A percentile compares a stretch with the other conserved stretches of the same genome.
These are phyloP conservation scores for Chrysomela aeneicollis DNA, from an alignment of 2,888 invertebrate species.

Conservation along the genomic window DNA sequence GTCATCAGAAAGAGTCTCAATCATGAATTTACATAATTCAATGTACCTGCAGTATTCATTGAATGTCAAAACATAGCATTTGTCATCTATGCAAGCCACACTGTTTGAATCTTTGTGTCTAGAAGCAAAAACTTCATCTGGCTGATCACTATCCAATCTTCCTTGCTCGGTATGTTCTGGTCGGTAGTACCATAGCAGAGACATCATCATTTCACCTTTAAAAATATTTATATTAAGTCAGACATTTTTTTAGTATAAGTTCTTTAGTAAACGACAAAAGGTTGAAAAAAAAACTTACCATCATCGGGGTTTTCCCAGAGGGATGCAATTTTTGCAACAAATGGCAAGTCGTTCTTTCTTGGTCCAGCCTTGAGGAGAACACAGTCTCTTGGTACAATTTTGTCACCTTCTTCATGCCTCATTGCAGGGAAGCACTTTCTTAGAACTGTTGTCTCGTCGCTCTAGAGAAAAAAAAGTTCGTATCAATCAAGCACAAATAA, in stretches of 20 bases:
- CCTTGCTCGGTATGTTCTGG: slow-evolving; percentile 97
- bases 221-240: slow-evolving; percentile 22
- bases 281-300: no score
- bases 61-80: slow-evolving; percentile 94
- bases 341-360: slow-evolving; percentile 86
- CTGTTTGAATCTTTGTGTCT: slow-evolving; percentile 94
- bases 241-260: not conserved
- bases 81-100: slow-evolving; percentile 97
- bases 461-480: slow-evolving; percentile 64
- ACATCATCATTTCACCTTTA: slow-evolving; percentile 97
- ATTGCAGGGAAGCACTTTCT: slow-evolving; percentile 91
- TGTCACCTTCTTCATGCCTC: slow-evolving; percentile 87
- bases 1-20: no score
- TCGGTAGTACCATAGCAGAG: slow-evolving; percentile 95
- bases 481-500: no score
- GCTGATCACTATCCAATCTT: slow-evolving; percentile 78
- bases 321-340: slow-evolving; percentile 92
- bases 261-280: slow-evolving; percentile 13
- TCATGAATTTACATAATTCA: no score
- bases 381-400: slow-evolving; percentile 87
- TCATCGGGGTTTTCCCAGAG: slow-evolving; percentile 95
- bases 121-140: slow-evolving; percentile 95
- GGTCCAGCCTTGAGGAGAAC: slow-evolving; percentile 88
- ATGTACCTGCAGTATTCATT: slow-evolving; percentile 99
- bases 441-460: slow-evolving; percentile 76